Base-by-base conservation (phyloP, 1,140 invertebrate species). In the Zaprionus kolodkinae region DNA sequence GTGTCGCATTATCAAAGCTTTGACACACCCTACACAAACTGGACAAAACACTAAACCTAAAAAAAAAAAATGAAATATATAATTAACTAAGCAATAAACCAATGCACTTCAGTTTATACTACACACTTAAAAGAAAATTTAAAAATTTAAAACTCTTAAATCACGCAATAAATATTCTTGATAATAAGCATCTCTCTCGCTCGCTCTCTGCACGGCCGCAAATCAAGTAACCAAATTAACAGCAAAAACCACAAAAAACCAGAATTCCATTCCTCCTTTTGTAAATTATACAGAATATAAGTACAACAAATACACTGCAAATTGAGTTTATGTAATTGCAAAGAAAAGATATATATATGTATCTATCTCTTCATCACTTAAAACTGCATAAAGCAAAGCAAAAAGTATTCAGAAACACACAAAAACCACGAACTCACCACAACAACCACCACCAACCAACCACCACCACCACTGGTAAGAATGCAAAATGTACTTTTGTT, bases 1-100 rank as follows among this genome's bases (percentile, higher is more conserved):
- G 88, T 92, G 86, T 92, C 91, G 79, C 91, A 92, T 89, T 92
- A 92, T 82, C 91, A 92, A 91, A 92, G 91, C 87, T 91, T 92
- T 88, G 91, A 92, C 86, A 91, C 90, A 71, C 81, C 91, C 52
- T 67, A 92, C 91, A 91, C 91, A 73, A 84, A 89, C 81, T 88
- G 84, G 84, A 87, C 74, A 79, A 76, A 79, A 60, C 54, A 60
- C 64, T 38, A 64, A 30, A 30, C 27, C 6, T 2, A 63, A 33
- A 38, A 56, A 54, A 27, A 48, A 40, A 33, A 52, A 55, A 45
- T 25, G 33, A 50, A 30, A 3, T 33, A 30, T 67, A 17, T 25
- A 60, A 63, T 17, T 54, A 69, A 63, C 15, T 59, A 62, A 69
- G 11, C 21, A 62, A 74, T 48, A 50, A 38, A 36, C 40, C 40